Evolutionary conservation across 2,113 vertebrate species (phyloP), one percentile per base, ranked within the genome.

Genomic region (Siniperca knerii): DNA sequence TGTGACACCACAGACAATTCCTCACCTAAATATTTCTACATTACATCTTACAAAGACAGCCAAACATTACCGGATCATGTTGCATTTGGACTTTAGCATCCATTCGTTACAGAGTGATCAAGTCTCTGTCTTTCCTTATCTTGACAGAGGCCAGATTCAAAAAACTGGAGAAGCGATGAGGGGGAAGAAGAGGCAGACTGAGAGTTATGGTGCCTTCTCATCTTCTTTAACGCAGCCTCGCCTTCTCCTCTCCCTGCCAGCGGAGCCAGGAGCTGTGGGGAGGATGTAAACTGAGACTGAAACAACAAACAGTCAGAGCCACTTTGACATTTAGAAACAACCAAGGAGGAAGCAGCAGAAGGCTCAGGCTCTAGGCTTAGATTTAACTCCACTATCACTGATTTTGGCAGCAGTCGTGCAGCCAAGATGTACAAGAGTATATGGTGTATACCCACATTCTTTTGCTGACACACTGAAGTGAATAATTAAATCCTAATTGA

Each of bases 101-200:
- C 1, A 42, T 55, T 64, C 0, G 6, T 16, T 13, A 16, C 5
- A 70, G 50, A 79, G 11, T 71, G 7, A 82, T 67, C 8, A 73
- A 50, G 12, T 50, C 42, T 4, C 9, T 74, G 12, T 55, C 8
- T 88, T 23, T 73, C 5, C 46, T 68, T 87, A 1, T 87, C 52
- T 80, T 76, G 74, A 21, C 81, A 95, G 94, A 95, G 33, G 94
- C 94, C 66, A 93, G 93, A 69, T 95, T 95, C 87, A 95, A 95
- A 74, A 95, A 95, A 76, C 89, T 95, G 84, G 94, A 95, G 87
- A 95, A 95, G 86, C 91, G 93, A 80, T 95, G 92, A 95, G 8
- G 35, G n/a, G 12, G 57, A 82, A 37, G 72, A 81, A 54, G 81
- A 85, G 37, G 80, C 54, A 61, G 69, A 71, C 23, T 66, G 10